These are phyloP conservation scores for Chydorus sphaericus DNA, from an alignment of 2,888 invertebrate genomes.

Conservation along the genomic window DNA sequence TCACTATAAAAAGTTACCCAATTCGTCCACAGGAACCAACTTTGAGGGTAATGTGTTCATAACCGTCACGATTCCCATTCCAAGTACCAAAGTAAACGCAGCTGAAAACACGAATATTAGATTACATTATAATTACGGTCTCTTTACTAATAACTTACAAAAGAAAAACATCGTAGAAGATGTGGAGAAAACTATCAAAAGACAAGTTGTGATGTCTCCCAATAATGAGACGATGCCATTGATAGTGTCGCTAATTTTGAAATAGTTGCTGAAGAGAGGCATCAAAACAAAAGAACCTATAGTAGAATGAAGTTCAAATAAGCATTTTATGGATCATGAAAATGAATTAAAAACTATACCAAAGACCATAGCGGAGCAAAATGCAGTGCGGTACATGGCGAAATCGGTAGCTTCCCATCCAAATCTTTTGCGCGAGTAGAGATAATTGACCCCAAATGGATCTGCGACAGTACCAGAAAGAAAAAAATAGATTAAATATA, in stretches of 20 bases:
- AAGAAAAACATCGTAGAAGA: too few relatives aligned
- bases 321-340: too few relatives aligned
- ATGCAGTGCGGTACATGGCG: neutral
- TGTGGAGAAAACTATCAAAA: too few relatives aligned
- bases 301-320: too few relatives aligned
- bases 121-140: too few relatives aligned
- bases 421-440: constrained; percentile 9
- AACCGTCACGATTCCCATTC: neutral
- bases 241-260: neutral
- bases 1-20: neutral
- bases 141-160: too few relatives aligned
- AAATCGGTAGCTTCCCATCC: constrained; percentile 10
- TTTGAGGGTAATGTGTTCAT: constrained; percentile 2
- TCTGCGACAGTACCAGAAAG: too few relatives aligned
- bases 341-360: constrained; percentile 2
- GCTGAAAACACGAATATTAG: too few relatives aligned
- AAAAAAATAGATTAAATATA: too few relatives aligned
- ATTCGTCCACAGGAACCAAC: neutral
- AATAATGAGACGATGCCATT: neutral
- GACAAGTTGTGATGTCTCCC: too few relatives aligned
- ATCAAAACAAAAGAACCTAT: neutral
- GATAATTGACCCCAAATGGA: neutral
- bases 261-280: neutral
- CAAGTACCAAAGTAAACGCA: neutral
- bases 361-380: neutral